A percentile compares a stretch with the other conserved stretches of the same genome.
Conservation (phyloP, 2,797 vertebrate genomes). For the Myripristis jacobus region DNA sequence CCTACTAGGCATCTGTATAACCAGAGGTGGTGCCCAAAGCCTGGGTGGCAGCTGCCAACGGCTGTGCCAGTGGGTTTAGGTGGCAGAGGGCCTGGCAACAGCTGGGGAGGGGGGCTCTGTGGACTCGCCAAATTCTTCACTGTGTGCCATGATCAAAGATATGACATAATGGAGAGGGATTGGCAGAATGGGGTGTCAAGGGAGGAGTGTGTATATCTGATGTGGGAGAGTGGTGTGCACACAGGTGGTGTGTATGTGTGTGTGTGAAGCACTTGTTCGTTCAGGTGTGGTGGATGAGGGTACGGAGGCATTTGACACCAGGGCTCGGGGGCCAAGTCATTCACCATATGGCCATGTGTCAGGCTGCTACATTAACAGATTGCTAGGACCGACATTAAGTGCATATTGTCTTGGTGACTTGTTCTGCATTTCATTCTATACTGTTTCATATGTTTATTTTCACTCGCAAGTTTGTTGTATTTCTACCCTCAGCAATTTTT, state of each 20-base stretch:
- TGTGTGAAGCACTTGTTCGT: conserved; percentile 38
- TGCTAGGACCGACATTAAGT: background rate
- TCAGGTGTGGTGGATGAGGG: conserved; percentile 50
- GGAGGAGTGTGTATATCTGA: conserved; percentile 41
- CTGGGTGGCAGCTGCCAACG: conserved; percentile 51
- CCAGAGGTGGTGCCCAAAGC: conserved; percentile 63
- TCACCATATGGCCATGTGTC: conserved; percentile 34
- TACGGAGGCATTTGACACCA: conserved; percentile 44
- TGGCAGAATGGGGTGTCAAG: conserved; percentile 51
- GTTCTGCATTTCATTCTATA: background rate
- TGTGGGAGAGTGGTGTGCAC: conserved; percentile 20
- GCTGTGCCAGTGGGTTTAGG: conserved; percentile 44
- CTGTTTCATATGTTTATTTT: background rate
- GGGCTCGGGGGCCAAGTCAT: conserved; percentile 32
- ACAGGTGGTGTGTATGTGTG: conserved; percentile 25
- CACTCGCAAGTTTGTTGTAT: background rate
- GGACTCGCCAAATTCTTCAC: conserved; percentile 60
- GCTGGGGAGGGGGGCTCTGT: conserved; percentile 61
- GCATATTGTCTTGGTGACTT: background rate
- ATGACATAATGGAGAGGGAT: conserved; percentile 65
- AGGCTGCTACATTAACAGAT: background rate
- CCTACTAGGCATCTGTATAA: conserved; percentile 51
- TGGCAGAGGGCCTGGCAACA: conserved; percentile 68
- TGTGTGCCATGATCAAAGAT: conserved; percentile 74
- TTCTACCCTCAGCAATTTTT: background rate